phyloP scores from a whole-genome alignment of 2,113 vertebrate species.

The Actenoides hombroni region DNA sequence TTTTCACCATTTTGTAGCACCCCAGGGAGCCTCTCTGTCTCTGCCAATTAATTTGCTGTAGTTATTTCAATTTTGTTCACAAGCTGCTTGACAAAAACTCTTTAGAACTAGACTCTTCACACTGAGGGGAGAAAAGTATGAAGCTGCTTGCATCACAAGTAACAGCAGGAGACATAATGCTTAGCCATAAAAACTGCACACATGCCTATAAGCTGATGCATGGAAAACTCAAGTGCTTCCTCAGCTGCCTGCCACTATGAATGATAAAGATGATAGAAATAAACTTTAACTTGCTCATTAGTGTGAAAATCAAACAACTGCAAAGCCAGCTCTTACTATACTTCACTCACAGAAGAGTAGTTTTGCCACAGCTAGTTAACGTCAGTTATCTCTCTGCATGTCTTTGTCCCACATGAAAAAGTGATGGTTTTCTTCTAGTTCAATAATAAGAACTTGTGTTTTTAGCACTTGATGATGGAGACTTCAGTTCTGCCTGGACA shows the following conservation, averaged over 20 bases:
- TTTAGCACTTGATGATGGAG: neutral
- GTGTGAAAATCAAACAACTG: slow-evolving; percentile 5
- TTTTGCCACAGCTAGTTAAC: neutral
- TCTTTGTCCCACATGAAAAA: neutral
- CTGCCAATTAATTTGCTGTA: slow-evolving; percentile 22
- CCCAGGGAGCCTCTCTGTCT: neutral
- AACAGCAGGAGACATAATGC: slow-evolving; percentile 44
- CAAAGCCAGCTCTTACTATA: neutral
- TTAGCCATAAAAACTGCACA: neutral
- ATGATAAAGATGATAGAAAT: slow-evolving; percentile 27
- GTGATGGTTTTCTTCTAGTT: neutral
- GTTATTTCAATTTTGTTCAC: slow-evolving; percentile 30
- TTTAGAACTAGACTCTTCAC: neutral
- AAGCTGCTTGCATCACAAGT: neutral
- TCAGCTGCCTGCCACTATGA: slow-evolving; percentile 56
- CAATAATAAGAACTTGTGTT: neutral
- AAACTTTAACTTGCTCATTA: slow-evolving; percentile 34
- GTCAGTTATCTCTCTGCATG: neutral
- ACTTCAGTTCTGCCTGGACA: neutral
- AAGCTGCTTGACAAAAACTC: neutral
- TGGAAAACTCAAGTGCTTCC: slow-evolving; percentile 28
- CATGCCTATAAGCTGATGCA: slow-evolving; percentile 27
- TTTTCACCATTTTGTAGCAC: neutral
- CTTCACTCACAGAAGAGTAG: fast-evolving
- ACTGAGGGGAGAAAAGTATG: neutral